Evolutionary conservation across 64 coral and sea anemone species (phyloP).

Genomic region (Acropora yongei): DNA sequence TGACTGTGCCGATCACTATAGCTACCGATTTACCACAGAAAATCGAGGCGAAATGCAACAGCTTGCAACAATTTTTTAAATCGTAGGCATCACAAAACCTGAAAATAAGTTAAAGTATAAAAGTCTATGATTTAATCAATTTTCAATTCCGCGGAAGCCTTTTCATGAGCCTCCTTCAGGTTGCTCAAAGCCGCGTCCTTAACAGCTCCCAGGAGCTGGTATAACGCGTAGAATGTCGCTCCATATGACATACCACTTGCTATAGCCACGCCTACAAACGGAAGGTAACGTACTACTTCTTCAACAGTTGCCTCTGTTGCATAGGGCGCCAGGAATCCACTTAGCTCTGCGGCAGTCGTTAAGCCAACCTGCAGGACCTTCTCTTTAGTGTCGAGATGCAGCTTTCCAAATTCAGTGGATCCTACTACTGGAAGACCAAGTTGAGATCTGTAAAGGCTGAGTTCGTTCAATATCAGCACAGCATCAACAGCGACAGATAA

Average conservation of each 20-base stretch:
- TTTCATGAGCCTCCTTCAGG: neutral
- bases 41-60: no score
- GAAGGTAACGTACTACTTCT: neutral
- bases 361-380: neutral
- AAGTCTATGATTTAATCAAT: no score
- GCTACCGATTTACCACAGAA: neutral
- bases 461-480: neutral
- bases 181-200: neutral
- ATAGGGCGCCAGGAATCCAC: neutral
- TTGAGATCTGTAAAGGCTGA: conserved; percentile 18
- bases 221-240: neutral
- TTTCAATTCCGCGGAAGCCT: neutral
- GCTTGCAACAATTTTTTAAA: no score
- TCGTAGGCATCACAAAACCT: no score
- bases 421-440: neutral
- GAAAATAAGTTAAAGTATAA: no score
- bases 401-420: neutral
- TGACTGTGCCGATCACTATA: neutral
- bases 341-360: neutral
- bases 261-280: neutral
- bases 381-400: neutral
- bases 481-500: conserved; percentile 31
- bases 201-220: neutral
- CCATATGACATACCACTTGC: conserved; percentile 26
- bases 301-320: neutral